These are phyloP conservation scores for Rhabdornis inornatus DNA, from an alignment of 2,113 vertebrate species.

Conservation along the genomic window DNA sequence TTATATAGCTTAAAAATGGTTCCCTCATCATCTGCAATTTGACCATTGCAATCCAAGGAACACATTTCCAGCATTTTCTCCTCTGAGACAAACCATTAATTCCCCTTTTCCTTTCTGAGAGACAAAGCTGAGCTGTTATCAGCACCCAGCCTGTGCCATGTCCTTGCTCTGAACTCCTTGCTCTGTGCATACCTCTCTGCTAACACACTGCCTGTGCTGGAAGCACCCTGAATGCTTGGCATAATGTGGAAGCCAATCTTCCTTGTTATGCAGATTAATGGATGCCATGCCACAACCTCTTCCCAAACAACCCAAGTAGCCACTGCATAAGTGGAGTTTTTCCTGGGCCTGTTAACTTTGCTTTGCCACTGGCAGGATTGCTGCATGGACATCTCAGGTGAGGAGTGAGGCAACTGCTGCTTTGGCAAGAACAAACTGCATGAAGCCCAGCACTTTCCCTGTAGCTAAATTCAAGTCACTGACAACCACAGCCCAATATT, in stretches of 20 bases:
- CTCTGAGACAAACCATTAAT: not conserved
- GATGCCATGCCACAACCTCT: not conserved
- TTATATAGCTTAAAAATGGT: not conserved
- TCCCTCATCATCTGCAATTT: not conserved
- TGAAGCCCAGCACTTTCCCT: not conserved
- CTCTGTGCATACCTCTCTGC: not conserved
- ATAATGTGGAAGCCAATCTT: not conserved
- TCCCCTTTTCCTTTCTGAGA: not conserved
- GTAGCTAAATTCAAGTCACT: not conserved
- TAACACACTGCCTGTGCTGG: not conserved
- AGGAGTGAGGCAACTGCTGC: not conserved
- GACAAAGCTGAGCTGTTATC: not conserved
- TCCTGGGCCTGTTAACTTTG: not conserved
- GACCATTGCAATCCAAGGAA: not conserved
- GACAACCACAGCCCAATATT: not conserved
- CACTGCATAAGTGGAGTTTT: not conserved
- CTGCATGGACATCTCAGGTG: not conserved
- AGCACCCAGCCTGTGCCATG: not conserved
- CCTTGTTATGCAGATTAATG: constrained; percentile 9
- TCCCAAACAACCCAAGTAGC: not conserved
- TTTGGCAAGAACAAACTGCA: not conserved
- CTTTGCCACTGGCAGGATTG: not conserved
- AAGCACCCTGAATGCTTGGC: not conserved
- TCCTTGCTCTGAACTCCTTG: not conserved
- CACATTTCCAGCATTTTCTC: not conserved